A percentile compares a stretch with the other conserved stretches of the same genome.
Evolutionary conservation across 2,113 vertebrate species (phyloP).

Genomic region (Jacana jacana): DNA sequence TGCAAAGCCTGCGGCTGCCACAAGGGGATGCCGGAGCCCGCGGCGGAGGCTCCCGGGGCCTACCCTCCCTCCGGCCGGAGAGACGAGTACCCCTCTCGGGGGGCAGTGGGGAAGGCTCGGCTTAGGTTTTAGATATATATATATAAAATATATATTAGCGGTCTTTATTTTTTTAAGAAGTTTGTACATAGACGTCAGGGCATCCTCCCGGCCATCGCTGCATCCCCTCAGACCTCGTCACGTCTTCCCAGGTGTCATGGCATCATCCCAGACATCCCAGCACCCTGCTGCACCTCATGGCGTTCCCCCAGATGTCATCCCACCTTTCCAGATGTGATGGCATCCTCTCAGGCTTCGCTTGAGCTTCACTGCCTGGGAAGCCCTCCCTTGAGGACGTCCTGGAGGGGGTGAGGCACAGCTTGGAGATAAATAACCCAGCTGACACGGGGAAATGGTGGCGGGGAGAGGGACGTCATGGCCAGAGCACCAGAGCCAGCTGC

Average conservation of each 20-base stretch:
- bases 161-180: not conserved
- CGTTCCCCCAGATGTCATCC: not conserved
- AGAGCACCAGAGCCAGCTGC: rapidly evolving
- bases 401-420: not conserved
- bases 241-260: rapidly evolving
- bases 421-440: not conserved
- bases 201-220: not conserved
- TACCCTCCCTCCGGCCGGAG: not conserved
- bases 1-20: not conserved
- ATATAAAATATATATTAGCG: too few species aligned
- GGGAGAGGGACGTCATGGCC: too few species aligned
- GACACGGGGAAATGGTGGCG: rapidly evolving
- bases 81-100: rapidly evolving
- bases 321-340: too few species aligned
- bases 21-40: conserved; percentile 13
- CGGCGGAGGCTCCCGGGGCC: not conserved
- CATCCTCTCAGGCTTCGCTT: too few species aligned
- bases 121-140: not conserved
- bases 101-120: not conserved
- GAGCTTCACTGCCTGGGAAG: too few species aligned
- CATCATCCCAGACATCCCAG: too few species aligned
- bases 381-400: too few species aligned
- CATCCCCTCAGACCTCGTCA: rapidly evolving
- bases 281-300: too few species aligned
- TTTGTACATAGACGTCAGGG: not conserved